Percentiles rank a stretch among this genome's conserved stretches.
Evolutionary conservation across 2,797 vertebrate genomes (phyloP).

Genomic region (Caiman crocodilus): DNA sequence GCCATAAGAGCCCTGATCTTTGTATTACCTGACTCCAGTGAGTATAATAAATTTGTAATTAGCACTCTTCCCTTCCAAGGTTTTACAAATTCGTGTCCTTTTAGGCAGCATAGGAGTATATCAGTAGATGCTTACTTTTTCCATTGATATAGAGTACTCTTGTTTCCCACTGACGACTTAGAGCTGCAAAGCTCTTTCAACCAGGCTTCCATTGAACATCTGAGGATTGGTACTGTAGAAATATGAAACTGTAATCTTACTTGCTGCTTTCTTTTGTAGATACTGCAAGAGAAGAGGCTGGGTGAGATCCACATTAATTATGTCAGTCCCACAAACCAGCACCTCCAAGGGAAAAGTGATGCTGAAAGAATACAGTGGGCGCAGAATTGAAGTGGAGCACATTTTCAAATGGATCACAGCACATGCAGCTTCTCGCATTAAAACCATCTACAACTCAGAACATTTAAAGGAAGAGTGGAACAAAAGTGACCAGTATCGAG

Average conservation of each 20-base stretch:
- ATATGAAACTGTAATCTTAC: constrained; percentile 4
- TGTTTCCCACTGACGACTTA: background rate
- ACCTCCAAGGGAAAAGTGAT: constrained; percentile 98
- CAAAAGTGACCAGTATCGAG: constrained; percentile 85
- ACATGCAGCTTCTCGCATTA: constrained; percentile 94
- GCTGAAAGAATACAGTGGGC: constrained; percentile 94
- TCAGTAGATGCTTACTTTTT: background rate
- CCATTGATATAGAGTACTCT: background rate
- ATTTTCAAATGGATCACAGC: constrained; percentile 99
- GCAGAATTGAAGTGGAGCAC: constrained; percentile 89
- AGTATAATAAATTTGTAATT: background rate
- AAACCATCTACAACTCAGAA: constrained; percentile 89
- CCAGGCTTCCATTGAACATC: background rate
- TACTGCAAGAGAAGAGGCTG: constrained; percentile 93
- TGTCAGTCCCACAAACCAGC: constrained; percentile 96
- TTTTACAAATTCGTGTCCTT: background rate
- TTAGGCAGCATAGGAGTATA: background rate
- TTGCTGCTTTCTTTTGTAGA: constrained; percentile 66
- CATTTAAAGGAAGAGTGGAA: constrained; percentile 93
- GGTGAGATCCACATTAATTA: constrained; percentile 95
- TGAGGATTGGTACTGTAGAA: background rate
- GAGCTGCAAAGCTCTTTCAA: background rate
- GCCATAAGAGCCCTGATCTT: background rate
- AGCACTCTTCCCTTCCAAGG: background rate
- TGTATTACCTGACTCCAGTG: background rate